These are phyloP conservation scores for Piezodorus guildinii DNA, from an alignment of 1,140 invertebrate genomes.

Conservation along the genomic window DNA sequence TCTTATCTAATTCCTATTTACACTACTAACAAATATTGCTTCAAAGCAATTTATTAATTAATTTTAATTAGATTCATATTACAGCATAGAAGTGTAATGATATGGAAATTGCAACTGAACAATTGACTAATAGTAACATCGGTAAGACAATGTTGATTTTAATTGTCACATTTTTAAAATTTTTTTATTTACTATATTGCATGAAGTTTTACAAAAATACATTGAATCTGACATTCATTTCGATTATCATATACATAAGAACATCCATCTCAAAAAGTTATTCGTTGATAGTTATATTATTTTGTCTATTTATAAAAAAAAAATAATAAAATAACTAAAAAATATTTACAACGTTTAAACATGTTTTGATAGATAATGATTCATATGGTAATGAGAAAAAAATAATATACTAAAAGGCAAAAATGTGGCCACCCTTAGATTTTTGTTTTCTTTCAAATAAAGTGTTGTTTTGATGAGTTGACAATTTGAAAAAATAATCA, in stretches of 20 bases:
- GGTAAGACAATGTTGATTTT: neutral
- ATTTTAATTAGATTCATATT: conserved; percentile 1
- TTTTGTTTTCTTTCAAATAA: too few species aligned
- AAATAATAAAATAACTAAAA: too few species aligned
- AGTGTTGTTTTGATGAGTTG: too few species aligned
- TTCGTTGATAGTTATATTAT: neutral
- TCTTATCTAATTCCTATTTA: neutral
- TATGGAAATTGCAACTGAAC: conserved; percentile 11
- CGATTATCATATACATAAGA: neutral
- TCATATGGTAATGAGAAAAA: too few species aligned
- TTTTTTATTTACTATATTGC: neutral
- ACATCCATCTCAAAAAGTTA: neutral
- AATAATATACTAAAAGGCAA: too few species aligned
- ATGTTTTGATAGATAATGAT: too few species aligned
- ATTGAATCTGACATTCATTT: conserved; percentile 1
- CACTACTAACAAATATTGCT: conserved; percentile 7
- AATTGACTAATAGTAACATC: conserved; percentile 12
- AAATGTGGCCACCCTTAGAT: too few species aligned
- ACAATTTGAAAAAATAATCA: too few species aligned
- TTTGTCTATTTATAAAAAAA: neutral
- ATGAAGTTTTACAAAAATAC: neutral
- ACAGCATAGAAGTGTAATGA: neutral
- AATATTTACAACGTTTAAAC: neutral
- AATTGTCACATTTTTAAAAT: conserved; percentile 3
- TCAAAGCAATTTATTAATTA: neutral